Base-by-base conservation (phyloP, 2,113 vertebrate species). In the Channa maculata region DNA sequence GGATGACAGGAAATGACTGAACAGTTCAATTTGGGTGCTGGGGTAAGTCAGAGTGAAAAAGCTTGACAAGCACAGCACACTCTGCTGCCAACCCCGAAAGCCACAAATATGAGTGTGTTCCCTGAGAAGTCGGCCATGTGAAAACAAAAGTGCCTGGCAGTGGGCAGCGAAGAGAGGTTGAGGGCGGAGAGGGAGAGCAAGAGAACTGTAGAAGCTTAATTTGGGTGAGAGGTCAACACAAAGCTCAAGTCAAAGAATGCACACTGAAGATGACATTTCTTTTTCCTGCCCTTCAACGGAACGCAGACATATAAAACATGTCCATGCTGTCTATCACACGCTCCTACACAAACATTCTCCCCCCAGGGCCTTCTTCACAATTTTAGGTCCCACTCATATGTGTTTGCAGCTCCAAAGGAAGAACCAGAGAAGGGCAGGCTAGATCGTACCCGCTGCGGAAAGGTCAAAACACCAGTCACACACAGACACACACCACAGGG, bases 41-140 rank as follows among this genome's bases (percentile, higher is more conserved):
- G 91, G 86, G 75, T 89, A 88, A 92, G 83, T 86, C 67, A 69
- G 71, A 90, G 85, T 90, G 60, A 73, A 86, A 87, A 90, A 89
- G 84, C 69, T 86, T 82, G 92, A 87, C 88, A 91, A 79, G 85
- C 91, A 61, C 68, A 89, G 90, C 84, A 87, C 83, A 87, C 88
- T 87, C 80, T 75, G 79, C 87, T 92, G 92, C 91, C 90, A 92
- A 90, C 75, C 89, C 88, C 79, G 52, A 90, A 92, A 92, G 89
- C 92, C 93, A 89, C 91, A 94, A 93, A 94, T 90, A 93, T 94
- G 89, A 92, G 84, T 75, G 74, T 92, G 89, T 94, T 94, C 91
- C 89, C 91, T 92, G 91, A 93, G 91, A 91, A 94, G 87, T 85
- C 61, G 82, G 84, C 87, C 86, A 90, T 89, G 91, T 85, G 88